Base-by-base conservation (phyloP, 1,140 invertebrate genomes). In the Drosophila watanabei region DNA sequence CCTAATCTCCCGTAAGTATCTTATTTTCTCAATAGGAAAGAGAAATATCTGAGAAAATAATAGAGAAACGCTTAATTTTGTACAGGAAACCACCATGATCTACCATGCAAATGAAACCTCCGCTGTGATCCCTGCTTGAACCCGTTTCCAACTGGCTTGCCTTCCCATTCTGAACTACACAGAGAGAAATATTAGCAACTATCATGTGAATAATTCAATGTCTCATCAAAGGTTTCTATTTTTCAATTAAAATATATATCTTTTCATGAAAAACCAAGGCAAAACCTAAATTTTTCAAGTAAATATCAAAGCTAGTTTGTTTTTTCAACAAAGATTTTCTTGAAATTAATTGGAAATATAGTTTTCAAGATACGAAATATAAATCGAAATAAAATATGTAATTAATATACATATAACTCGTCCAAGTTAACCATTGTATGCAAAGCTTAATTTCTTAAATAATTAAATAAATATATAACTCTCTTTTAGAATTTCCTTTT, bases 61-160 rank as follows among this genome's bases (percentile, higher is more conserved):
- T 65, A 32, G 37, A 39, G 11, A 64, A 41, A 58, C 13, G 20
- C n/a, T 64, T 57, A 28, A 45, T 58, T 58, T 32, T 59, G 33
- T 32, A 62, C 32, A 61, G 64, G 41, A 35, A 63, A 46, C 64
- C 41, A 61, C 33, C 20, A 46, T 43, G 30, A 52, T 52, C 49
- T 18, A 63, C 32, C 63, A 9, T n/a, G 41, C 37, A 24, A 43
- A 32, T 43, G 37, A 61, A 18, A 30, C 56, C 39, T 62, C 11
- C 2, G 10, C 20, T 35, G 32, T 35, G 32, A 64, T 59, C 57
- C 39, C 57, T 45, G 39, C 39, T 58, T 59, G 24, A 45, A 64
- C 32, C 43, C 64, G 54, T 56, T 56, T 56, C 35, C 54, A 37
- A 30, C 33, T 64, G n/a, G 39, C 33, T 37, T 24, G 28, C 11